Percentiles rank a stretch among this genome's conserved stretches.
phyloP scores from a whole-genome alignment of 2,113 vertebrate genomes.

The Progne subis region DNA sequence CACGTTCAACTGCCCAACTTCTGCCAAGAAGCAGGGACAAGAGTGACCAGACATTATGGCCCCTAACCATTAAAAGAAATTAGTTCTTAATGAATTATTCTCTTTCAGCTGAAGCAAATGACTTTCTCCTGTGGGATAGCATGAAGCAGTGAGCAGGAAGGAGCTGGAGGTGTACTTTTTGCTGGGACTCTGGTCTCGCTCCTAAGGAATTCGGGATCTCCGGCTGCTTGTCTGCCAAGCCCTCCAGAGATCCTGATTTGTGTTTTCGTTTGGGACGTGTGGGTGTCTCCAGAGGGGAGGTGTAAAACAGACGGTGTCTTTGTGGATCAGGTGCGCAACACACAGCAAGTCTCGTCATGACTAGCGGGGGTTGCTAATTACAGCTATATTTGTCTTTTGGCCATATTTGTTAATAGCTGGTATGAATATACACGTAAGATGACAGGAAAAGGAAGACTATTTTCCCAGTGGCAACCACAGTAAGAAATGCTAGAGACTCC shows the following conservation, averaged over 20 bases:
- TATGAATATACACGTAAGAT: not conserved
- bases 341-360: conserved; percentile 1
- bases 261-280: not conserved
- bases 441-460: conserved; percentile 48
- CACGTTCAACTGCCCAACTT: not conserved
- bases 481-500: not conserved
- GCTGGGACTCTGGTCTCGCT: fast-evolving
- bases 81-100: not conserved
- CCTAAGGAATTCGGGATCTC: not conserved
- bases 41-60: not conserved
- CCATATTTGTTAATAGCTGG: not conserved
- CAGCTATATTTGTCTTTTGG: conserved; percentile 31
- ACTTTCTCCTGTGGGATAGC: not conserved
- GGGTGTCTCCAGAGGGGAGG: not conserved
- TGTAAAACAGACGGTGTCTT: conserved; percentile 13
- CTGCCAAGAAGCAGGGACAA: not conserved
- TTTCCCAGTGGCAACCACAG: conserved; percentile 32
- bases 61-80: not conserved
- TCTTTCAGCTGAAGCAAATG: not conserved
- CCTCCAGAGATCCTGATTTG: not conserved
- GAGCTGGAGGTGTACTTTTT: not conserved
- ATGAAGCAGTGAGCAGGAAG: fast-evolving
- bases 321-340: conserved; percentile 47
- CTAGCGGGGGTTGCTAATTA: conserved; percentile 42
- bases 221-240: not conserved